Percentiles rank a stretch among this genome's conserved stretches.
These are phyloP conservation scores for Malurus elegans DNA, from an alignment of 2,113 vertebrate species.

Conservation along the genomic window DNA sequence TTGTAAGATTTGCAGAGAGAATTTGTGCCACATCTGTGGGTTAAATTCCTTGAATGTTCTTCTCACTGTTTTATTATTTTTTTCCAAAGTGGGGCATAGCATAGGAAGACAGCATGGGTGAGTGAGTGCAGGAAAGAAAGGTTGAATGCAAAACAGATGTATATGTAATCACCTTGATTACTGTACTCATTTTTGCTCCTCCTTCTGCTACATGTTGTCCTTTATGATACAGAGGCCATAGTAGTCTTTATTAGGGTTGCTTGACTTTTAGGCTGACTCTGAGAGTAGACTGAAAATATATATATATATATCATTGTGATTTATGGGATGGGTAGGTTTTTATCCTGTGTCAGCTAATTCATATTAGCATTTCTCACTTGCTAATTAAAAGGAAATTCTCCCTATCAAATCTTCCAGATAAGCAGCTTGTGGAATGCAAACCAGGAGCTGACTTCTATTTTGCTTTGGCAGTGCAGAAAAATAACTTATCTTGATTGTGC, in stretches of 20 bases:
- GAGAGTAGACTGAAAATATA: neutral
- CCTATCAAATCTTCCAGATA: neutral
- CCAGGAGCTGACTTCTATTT: neutral
- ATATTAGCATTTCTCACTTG: neutral
- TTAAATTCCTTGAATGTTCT: neutral
- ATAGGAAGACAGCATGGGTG: neutral
- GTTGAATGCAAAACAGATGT: neutral
- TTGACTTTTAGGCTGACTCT: neutral
- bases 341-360: neutral
- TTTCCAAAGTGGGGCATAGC: neutral
- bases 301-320: neutral
- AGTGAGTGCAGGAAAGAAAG: neutral
- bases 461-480: neutral
- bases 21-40: neutral
- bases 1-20: neutral
- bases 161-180: neutral
- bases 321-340: neutral
- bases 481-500: neutral
- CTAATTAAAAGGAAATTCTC: slow-evolving; percentile 1
- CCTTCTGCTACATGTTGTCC: neutral
- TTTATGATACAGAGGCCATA: neutral
- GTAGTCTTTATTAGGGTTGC: neutral
- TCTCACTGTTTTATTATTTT: neutral
- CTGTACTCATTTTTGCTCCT: neutral
- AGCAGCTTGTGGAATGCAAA: neutral